Conservation (phyloP, 2,113 vertebrate genomes). For the Hypanus sabinus region DNA sequence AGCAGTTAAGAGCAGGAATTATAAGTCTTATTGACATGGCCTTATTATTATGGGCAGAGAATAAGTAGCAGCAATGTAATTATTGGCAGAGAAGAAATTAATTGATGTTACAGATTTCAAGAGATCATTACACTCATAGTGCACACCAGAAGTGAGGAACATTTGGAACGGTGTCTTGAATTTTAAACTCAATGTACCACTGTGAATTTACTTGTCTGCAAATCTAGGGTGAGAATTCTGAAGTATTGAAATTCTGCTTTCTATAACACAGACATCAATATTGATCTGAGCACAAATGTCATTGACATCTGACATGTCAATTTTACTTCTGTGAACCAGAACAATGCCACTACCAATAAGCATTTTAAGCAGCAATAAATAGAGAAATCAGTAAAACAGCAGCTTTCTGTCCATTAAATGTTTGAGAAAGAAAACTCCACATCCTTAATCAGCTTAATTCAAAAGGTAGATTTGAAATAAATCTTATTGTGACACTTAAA, state of each 20-base stretch:
- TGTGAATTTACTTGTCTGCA: not conserved
- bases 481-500: not conserved
- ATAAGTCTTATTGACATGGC: too few species aligned
- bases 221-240: not conserved
- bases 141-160: not conserved
- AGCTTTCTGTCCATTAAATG: not conserved
- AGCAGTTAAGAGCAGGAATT: too few species aligned
- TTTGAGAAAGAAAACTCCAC: not conserved
- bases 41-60: too few species aligned
- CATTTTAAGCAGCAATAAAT: not conserved
- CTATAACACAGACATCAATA: not conserved
- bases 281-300: not conserved
- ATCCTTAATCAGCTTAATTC: not conserved
- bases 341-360: not conserved
- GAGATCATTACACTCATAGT: not conserved
- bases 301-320: not conserved
- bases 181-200: not conserved
- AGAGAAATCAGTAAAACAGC: not conserved
- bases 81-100: not conserved
- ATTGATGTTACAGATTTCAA: not conserved
- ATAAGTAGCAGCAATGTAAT: too few species aligned
- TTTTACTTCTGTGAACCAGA: not conserved
- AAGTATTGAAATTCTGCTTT: not conserved
- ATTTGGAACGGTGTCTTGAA: not conserved
- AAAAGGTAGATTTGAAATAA: not conserved